These are phyloP conservation scores for Torymus aiolomorphi DNA, from an alignment of 2,888 invertebrate genomes.

Conservation along the genomic window DNA sequence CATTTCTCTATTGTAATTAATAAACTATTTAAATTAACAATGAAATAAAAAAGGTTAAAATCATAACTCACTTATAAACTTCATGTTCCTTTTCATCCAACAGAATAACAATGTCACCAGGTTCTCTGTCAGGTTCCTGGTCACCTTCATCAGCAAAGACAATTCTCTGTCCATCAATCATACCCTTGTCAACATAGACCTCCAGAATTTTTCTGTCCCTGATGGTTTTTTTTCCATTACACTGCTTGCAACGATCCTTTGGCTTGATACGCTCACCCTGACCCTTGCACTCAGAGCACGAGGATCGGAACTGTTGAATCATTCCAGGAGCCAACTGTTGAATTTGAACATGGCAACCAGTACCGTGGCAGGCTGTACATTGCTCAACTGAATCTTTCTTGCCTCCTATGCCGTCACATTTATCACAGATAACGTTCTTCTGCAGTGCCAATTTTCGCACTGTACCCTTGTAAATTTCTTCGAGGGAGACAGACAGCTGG, in stretches of 20 bases:
- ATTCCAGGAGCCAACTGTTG: slow-evolving; percentile 86
- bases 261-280: slow-evolving; percentile 90
- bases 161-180: slow-evolving; percentile 97
- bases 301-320: slow-evolving; percentile 93
- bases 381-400: slow-evolving; percentile 93
- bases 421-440: slow-evolving; percentile 96
- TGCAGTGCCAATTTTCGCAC: slow-evolving; percentile 94
- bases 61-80: slow-evolving; percentile 78
- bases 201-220: slow-evolving; percentile 95
- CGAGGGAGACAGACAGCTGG: slow-evolving; percentile 92
- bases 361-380: slow-evolving; percentile 91
- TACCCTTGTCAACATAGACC: slow-evolving; percentile 96
- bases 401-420: slow-evolving; percentile 97
- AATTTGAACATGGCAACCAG: slow-evolving; percentile 88
- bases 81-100: slow-evolving; percentile 95
- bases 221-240: slow-evolving; percentile 92
- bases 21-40: too few relatives aligned
- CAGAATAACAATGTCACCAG: slow-evolving; percentile 97
- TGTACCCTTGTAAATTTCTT: slow-evolving; percentile 96
- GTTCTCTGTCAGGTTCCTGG: slow-evolving; percentile 94
- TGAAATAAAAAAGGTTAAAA: too few relatives aligned
- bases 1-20: too few relatives aligned
- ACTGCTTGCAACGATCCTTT: slow-evolving; percentile 95
- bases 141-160: slow-evolving; percentile 96
- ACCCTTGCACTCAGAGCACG: slow-evolving; percentile 92